Evolutionary conservation across 1,140 invertebrate genomes (phyloP), one percentile per base, ranked within the genome.

Genomic region (Octopus sinensis): DNA sequence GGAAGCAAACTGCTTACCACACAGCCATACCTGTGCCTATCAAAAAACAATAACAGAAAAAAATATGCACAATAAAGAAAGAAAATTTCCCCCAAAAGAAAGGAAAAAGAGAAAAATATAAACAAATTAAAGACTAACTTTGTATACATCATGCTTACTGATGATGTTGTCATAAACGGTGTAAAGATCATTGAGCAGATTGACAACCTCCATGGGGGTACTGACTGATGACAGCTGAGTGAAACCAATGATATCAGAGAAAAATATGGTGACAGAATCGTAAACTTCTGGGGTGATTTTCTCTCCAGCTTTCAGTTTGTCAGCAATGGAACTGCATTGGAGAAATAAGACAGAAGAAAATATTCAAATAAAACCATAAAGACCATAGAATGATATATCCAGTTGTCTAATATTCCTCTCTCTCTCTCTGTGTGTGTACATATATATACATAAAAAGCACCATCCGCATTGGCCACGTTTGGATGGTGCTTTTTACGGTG

Each of bases 191-290:
- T 90, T 90, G 2, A 90, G 80, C 9, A 90, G 82, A 9, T 82
- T 83, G 5, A 90, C 87, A 10, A 96, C 95, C 92, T 98, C 95
- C 51, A 98, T 91, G 0, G 97, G 96, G 5, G 96, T 96, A 86
- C 95, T 96, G 88, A 96, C 94, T 0, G 94, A 94, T 0, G 94
- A 95, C 4, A 96, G 88, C 76, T 93, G 92, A 4, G 95, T 95
- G 86, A 96, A 96, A 2, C 94, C 95, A 6, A 95, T 94, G 83
- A 96, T 94, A 86, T 96, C 95, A 85, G 94, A 95, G 89, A 96
- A 96, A 43, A 90, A 88, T n/a, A 92, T 88, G 30, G 91, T 91
- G 4, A 90, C 89, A 82, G 86, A 86, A 52, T 86, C 83, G 84
- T 89, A 92, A 6, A 86, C 83, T 83, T 91, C 90, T 0, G 91